Percentiles rank a stretch among this genome's conserved stretches.
phyloP scores from a whole-genome alignment of 2,888 invertebrate genomes.

The Nomada goodeniana region DNA sequence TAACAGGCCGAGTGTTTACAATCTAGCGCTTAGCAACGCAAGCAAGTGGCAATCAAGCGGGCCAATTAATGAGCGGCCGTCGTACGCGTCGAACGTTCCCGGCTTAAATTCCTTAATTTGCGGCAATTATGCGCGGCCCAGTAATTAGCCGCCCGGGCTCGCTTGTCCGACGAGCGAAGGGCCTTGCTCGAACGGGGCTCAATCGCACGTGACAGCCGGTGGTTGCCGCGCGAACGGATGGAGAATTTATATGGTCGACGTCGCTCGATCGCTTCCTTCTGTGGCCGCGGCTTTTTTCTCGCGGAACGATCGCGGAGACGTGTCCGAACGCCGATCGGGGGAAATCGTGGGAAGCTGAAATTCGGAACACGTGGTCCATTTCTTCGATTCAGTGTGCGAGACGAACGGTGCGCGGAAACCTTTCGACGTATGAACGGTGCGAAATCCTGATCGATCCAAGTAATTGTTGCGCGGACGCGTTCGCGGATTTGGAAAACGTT shows the following conservation, averaged over 20 bases:
- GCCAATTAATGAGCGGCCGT: slow-evolving; percentile 76
- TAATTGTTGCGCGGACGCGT: no score
- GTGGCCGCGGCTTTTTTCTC: neutral
- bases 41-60: slow-evolving; percentile 77
- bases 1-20: slow-evolving; percentile 79
- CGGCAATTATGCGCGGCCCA: slow-evolving; percentile 75
- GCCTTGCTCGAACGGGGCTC: slow-evolving; percentile 35
- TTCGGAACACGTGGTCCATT: no score
- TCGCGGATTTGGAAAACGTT: no score
- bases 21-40: slow-evolving; percentile 75
- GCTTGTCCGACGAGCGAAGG: slow-evolving; percentile 12
- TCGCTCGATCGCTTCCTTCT: neutral
- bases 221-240: neutral
- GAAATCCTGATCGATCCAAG: no score
- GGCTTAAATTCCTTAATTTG: slow-evolving; percentile 78
- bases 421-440: no score
- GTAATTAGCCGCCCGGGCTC: slow-evolving; percentile 63
- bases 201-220: slow-evolving; percentile 26
- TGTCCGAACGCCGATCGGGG: neutral
- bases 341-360: slow-evolving; percentile 7
- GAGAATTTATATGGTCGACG: slow-evolving; percentile 11
- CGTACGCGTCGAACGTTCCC: slow-evolving; percentile 56
- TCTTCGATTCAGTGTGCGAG: no score
- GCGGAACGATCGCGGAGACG: neutral
- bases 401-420: no score